Evolutionary conservation across 1,140 invertebrate species (phyloP), one percentile per base, ranked within the genome.

Genomic region (Agrilus planipennis): DNA sequence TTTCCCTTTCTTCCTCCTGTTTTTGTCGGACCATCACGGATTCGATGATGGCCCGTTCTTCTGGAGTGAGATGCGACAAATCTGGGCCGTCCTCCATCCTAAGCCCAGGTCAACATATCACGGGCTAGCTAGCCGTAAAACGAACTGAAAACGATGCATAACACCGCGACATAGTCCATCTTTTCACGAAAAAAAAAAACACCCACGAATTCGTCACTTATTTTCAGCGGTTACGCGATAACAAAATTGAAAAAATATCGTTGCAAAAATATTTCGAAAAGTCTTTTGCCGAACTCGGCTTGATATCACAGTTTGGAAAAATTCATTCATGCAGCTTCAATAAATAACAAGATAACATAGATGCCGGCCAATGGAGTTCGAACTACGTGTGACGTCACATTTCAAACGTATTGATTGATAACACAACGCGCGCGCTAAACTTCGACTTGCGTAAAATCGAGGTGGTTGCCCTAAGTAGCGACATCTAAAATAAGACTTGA

Each of bases 21-120:
- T 86, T 84, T 67, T 98, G 93, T 47, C 94, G 73, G 72, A 90
- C 79, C 70, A 98, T 87, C 52, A 99, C 94, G 57, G 81, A 79
- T 68, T 96, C 88, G 66, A 99, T 98, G 72, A 97, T 94, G 68
- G 82, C 81, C 62, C 93, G 77, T 72, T 98, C 94, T 67, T 97
- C 91, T 55, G 89, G 84, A 54, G 90, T 97, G 58, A 98, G 81
- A 71, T 98, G 92, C 60, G 89, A 95, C 56, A 99, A 78, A 75
- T 98, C 93, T 52, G 92, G 92, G 39, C 56, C 56, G 77, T 89
- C 77, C 64, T 79, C 79, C 79, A 82, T 82, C 62, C 54, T 59
- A 54, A 36, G 50, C 52, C 45, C 43, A 43, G 39, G 44, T 47
- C 41, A 49, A 41, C 54, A 56, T 28, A 25, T 54, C 30, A 45